phyloP scores from a whole-genome alignment of 2,888 invertebrate species.

The Volucella inflata region DNA sequence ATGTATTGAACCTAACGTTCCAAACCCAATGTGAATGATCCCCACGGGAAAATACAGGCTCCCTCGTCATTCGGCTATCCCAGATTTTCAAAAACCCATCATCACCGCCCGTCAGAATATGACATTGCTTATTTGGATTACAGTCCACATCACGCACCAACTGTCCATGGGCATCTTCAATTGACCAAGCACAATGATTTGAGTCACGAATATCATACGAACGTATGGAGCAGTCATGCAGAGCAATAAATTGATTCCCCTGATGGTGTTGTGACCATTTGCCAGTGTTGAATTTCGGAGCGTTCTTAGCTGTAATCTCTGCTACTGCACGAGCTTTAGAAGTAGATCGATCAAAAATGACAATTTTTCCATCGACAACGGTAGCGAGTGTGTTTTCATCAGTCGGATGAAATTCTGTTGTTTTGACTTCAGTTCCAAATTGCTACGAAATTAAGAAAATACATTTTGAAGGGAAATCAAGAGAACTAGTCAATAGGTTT shows the following conservation, averaged over 20 bases:
- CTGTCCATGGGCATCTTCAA: conserved; percentile 95
- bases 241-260: conserved; percentile 89
- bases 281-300: conserved; percentile 91
- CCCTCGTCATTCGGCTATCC: conserved; percentile 93
- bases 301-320: conserved; percentile 87
- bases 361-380: conserved; percentile 90
- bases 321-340: conserved; percentile 84
- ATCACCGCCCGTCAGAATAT: conserved; percentile 96
- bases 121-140: conserved; percentile 98
- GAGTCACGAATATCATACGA: conserved; percentile 94
- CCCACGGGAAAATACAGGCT: conserved; percentile 91
- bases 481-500: background rate
- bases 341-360: conserved; percentile 90
- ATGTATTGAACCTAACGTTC: conserved; percentile 97
- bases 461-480: background rate
- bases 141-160: conserved; percentile 96
- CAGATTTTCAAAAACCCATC: conserved; percentile 98
- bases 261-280: conserved; percentile 98
- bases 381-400: conserved; percentile 89
- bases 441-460: conserved; percentile 80
- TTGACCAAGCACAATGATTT: conserved; percentile 90
- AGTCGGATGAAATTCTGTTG: conserved; percentile 94
- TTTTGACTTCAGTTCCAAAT: conserved; percentile 89
- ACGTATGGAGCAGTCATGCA: conserved; percentile 93
- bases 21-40: conserved; percentile 98